These are phyloP conservation scores for Acipenser transmontanus DNA, from an alignment of 2,797 vertebrate species.

Conservation along the genomic window DNA sequence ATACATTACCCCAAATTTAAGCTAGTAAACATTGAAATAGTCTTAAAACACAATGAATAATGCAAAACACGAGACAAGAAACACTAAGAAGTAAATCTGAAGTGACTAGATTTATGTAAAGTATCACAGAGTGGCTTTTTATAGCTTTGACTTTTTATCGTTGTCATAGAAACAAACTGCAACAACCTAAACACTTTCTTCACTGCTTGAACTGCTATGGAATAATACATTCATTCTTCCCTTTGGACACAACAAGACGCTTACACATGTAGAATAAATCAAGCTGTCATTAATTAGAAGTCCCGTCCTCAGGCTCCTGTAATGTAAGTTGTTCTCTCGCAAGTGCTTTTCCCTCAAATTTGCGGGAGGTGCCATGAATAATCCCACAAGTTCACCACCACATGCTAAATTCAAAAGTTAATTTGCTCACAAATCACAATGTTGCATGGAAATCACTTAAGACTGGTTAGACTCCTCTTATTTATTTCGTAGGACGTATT, in stretches of 20 bases:
- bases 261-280: neutral
- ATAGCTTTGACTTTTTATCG: constrained; percentile 37
- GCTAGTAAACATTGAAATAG: constrained; percentile 14
- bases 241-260: neutral
- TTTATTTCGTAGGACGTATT: no score
- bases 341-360: no score
- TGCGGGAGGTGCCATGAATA: no score
- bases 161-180: constrained; percentile 47
- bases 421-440: no score
- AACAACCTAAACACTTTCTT: constrained; percentile 31
- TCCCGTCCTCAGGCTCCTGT: no score
- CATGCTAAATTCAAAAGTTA: no score
- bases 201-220: constrained; percentile 22
- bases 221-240: constrained; percentile 23
- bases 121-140: constrained; percentile 46
- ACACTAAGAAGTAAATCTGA: constrained; percentile 44
- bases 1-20: constrained; percentile 4
- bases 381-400: no score
- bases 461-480: no score
- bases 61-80: constrained; percentile 24
- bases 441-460: no score
- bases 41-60: constrained; percentile 27
- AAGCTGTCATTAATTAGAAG: neutral
- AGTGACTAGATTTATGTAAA: constrained; percentile 56
- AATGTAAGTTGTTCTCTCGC: no score